Conservation (phyloP, 1,140 invertebrate species). For the Drosophila pseudoananassae region DNA sequence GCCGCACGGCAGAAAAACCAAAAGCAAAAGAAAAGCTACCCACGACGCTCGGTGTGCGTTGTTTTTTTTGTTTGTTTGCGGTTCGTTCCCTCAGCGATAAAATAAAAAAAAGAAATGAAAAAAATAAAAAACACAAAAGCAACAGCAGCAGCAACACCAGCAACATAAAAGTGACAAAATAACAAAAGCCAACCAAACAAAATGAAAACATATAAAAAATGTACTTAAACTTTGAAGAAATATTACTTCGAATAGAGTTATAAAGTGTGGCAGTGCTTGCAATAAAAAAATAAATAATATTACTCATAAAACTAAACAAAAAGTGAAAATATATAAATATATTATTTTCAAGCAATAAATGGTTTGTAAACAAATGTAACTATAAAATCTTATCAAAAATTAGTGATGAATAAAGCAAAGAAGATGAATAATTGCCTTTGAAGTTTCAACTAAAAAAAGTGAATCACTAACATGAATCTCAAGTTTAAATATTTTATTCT, state of each 20-base stretch:
- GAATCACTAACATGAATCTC: too few relatives aligned
- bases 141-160: conserved; percentile 32
- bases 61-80: conserved; percentile 50
- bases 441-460: neutral
- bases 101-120: neutral
- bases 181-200: conserved; percentile 22
- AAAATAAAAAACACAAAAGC: conserved; percentile 27
- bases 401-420: too few relatives aligned
- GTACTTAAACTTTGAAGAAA: conserved; percentile 28
- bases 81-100: conserved; percentile 48
- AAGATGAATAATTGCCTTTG: too few relatives aligned
- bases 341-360: neutral
- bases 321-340: neutral
- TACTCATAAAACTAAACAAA: neutral
- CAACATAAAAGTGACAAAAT: conserved; percentile 22
- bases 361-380: neutral
- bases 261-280: neutral
- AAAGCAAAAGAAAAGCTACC: conserved; percentile 67
- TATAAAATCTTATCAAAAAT: neutral
- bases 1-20: conserved; percentile 46
- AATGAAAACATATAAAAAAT: conserved; percentile 9
- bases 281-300: neutral
- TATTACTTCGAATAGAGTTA: neutral
- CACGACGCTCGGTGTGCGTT: conserved; percentile 19
- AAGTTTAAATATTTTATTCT: too few relatives aligned